Conservation (phyloP, 2,797 vertebrate species). For the Neosilurus hyrtlii region DNA sequence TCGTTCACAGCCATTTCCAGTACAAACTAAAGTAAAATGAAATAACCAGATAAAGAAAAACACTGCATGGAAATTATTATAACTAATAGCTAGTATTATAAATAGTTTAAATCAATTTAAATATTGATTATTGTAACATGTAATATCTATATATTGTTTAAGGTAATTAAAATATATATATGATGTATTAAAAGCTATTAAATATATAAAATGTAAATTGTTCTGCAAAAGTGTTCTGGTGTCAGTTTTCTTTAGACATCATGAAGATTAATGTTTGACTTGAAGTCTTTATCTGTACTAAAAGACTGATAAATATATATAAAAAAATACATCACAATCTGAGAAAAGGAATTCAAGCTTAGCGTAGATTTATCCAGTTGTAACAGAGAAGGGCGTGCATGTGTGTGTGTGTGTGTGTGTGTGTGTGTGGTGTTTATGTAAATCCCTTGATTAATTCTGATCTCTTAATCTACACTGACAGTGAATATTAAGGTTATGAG, state of each 20-base stretch:
- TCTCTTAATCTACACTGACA: constrained; percentile 46
- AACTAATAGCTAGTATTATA: no score
- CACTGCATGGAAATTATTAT: no score
- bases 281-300: constrained; percentile 34
- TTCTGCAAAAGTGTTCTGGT: neutral
- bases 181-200: no score
- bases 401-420: neutral
- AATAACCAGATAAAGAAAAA: no score
- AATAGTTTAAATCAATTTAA: no score
- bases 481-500: constrained; percentile 41
- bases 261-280: constrained; percentile 44
- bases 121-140: no score
- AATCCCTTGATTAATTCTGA: constrained; percentile 49
- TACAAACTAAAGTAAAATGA: no score
- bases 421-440: constrained; percentile 15
- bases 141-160: no score
- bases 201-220: neutral
- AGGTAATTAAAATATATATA: no score
- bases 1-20: no score
- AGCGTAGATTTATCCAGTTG: constrained; percentile 39
- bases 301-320: constrained; percentile 21
- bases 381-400: constrained; percentile 13
- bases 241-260: constrained; percentile 33
- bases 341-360: constrained; percentile 42
- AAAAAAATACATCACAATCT: constrained; percentile 34